Evolutionary conservation across 2,888 invertebrate genomes (phyloP).

Genomic region (Pherbina coryleti): DNA sequence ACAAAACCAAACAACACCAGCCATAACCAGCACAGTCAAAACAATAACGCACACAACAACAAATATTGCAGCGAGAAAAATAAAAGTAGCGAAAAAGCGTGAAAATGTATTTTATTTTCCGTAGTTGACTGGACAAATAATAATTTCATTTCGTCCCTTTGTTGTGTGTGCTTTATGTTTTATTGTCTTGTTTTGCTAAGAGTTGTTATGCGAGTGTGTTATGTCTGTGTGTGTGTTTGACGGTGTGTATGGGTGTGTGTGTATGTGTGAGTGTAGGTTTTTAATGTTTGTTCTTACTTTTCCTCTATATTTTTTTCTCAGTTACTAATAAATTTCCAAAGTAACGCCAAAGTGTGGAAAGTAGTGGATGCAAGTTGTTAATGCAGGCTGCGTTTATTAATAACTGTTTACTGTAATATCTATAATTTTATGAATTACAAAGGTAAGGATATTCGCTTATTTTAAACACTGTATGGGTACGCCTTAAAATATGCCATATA

Average conservation of each 20-base stretch:
- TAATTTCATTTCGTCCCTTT: slow-evolving; percentile 3
- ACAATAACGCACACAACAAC: background rate
- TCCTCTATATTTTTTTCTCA: slow-evolving; percentile 27
- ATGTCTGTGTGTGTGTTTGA: slow-evolving; percentile 37
- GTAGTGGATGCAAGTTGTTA: background rate
- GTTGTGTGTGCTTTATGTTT: background rate
- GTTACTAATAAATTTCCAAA: slow-evolving; percentile 5
- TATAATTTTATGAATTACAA: too few relatives aligned
- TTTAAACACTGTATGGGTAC: background rate
- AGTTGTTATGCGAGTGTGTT: background rate
- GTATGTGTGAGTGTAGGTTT: slow-evolving; percentile 16
- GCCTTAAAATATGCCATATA: slow-evolving; percentile 36
- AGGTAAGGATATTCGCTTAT: background rate
- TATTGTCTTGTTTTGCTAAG: background rate
- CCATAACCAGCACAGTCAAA: background rate
- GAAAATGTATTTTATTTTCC: slow-evolving; percentile 25
- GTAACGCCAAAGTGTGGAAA: slow-evolving; percentile 45
- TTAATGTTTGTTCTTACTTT: slow-evolving; percentile 48
- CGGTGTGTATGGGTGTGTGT: too few relatives aligned
- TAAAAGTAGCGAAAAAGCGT: background rate
- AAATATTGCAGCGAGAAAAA: background rate
- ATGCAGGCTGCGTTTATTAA: background rate
- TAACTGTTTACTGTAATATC: too few relatives aligned
- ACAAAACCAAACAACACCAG: background rate
- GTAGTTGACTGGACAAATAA: slow-evolving; percentile 22